Conservation (phyloP, 2,888 invertebrate species). For the Platerodrilus igneus region DNA sequence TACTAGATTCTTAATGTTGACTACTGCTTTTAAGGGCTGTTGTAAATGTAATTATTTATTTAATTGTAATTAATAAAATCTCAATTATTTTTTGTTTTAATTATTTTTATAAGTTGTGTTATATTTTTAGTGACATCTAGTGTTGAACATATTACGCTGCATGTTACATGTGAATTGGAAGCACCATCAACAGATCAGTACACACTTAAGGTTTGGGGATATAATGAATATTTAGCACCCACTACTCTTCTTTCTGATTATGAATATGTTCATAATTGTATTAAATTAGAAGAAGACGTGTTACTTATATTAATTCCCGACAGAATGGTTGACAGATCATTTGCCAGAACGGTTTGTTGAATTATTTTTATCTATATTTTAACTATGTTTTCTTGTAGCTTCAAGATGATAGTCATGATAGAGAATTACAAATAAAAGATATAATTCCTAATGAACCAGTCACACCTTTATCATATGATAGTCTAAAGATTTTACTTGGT, state of each 20-base stretch:
- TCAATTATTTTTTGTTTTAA: conserved; percentile 11
- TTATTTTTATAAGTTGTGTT: conserved; percentile 18
- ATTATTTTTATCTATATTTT: conserved; percentile 3
- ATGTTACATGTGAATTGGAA: conserved; percentile 77
- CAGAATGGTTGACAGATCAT: conserved; percentile 61
- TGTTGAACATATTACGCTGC: conserved; percentile 80
- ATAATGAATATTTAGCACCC: conserved; percentile 82
- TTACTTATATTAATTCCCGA: conserved; percentile 63
- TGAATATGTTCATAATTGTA: conserved; percentile 89
- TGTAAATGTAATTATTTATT: too few species aligned
- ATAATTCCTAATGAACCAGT: conserved; percentile 72
- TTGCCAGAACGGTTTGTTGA: conserved; percentile 66
- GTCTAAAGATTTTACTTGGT: conserved; percentile 80
- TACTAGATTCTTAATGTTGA: too few species aligned
- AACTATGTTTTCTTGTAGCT: conserved; percentile 47
- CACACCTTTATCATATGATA: conserved; percentile 70
- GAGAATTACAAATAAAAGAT: conserved; percentile 71
- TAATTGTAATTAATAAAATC: too few species aligned
- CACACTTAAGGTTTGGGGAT: conserved; percentile 74
- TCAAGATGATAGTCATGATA: conserved; percentile 74
- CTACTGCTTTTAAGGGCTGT: too few species aligned
- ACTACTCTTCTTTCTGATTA: conserved; percentile 82
- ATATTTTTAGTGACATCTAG: conserved; percentile 72
- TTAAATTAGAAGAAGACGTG: conserved; percentile 88
- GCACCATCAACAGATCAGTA: conserved; percentile 52